Percentiles rank a stretch among this genome's conserved stretches.
Conservation (phyloP, 1,140 invertebrate genomes). For the Drosophila pandora region DNA sequence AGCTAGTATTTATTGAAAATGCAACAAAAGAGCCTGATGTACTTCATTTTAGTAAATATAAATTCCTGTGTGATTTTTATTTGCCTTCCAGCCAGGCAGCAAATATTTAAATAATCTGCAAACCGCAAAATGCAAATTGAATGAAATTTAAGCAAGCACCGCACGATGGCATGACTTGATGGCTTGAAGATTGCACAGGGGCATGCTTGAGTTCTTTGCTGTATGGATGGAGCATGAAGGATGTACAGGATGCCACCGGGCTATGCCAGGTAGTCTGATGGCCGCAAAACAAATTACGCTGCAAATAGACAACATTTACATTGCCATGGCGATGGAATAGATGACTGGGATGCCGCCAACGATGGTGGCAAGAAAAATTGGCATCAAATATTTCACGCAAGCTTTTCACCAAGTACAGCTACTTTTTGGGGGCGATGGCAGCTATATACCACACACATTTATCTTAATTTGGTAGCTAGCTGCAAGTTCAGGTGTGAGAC, state of each 20-base stretch:
- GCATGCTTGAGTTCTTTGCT: slow-evolving; percentile 19
- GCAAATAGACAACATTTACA: slow-evolving; percentile 75
- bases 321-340: slow-evolving; percentile 14
- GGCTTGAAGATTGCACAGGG: slow-evolving; percentile 41
- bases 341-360: slow-evolving; percentile 1
- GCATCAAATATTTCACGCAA: slow-evolving; percentile 74
- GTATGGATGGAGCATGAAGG: neutral
- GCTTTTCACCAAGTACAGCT: slow-evolving; percentile 30
- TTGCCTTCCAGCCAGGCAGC: slow-evolving; percentile 16
- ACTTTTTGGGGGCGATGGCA: slow-evolving; percentile 11
- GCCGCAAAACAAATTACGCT: slow-evolving; percentile 61
- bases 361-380: slow-evolving; percentile 65
- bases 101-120: slow-evolving; percentile 63
- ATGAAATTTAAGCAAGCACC: slow-evolving; percentile 43
- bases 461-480: slow-evolving; percentile 67
- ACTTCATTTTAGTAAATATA: neutral
- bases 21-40: neutral
- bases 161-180: slow-evolving; percentile 6
- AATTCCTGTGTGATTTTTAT: slow-evolving; percentile 2
- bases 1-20: neutral
- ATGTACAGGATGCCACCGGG: slow-evolving; percentile 23
- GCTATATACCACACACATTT: slow-evolving; percentile 48
- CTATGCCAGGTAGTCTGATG: slow-evolving; percentile 11
- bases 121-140: slow-evolving; percentile 62
- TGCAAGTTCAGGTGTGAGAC: slow-evolving; percentile 26